Conservation (phyloP, 1,140 invertebrate species). For the Drosophila miranda region DNA sequence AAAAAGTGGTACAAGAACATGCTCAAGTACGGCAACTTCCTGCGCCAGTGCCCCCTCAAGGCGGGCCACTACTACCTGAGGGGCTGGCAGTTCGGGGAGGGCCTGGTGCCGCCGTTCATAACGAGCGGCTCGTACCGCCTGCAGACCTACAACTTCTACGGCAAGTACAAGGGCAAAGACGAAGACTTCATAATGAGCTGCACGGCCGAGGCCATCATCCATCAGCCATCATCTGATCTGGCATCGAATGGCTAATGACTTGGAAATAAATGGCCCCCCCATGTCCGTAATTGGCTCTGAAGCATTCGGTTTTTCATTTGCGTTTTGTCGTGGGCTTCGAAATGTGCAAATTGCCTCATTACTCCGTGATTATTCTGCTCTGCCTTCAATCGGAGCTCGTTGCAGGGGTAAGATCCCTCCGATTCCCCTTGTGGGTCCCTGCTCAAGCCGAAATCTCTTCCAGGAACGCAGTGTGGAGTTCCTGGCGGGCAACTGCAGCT, state of each 20-base stretch:
- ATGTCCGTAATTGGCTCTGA: background rate
- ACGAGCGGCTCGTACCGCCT: constrained; percentile 46
- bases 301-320: constrained; percentile 31
- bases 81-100: constrained; percentile 48
- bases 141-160: constrained; percentile 52
- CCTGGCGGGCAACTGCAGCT: constrained; percentile 21
- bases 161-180: constrained; percentile 41
- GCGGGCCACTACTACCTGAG: constrained; percentile 43
- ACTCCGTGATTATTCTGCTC: background rate
- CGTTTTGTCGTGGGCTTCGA: constrained; percentile 11
- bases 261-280: constrained; percentile 24
- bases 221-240: constrained; percentile 21
- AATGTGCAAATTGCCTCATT: constrained; percentile 37
- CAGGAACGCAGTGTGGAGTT: constrained; percentile 59
- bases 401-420: constrained; percentile 7
- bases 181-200: constrained; percentile 61
- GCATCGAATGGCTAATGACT: constrained; percentile 25
- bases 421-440: no score
- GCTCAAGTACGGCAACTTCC: constrained; percentile 58
- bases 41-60: constrained; percentile 44
- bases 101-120: constrained; percentile 50
- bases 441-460: background rate
- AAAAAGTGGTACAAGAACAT: constrained; percentile 61
- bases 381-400: background rate
- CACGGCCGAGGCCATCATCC: constrained; percentile 40